These are phyloP conservation scores for Actias luna DNA, from an alignment of 2,888 invertebrate species.

Conservation along the genomic window DNA sequence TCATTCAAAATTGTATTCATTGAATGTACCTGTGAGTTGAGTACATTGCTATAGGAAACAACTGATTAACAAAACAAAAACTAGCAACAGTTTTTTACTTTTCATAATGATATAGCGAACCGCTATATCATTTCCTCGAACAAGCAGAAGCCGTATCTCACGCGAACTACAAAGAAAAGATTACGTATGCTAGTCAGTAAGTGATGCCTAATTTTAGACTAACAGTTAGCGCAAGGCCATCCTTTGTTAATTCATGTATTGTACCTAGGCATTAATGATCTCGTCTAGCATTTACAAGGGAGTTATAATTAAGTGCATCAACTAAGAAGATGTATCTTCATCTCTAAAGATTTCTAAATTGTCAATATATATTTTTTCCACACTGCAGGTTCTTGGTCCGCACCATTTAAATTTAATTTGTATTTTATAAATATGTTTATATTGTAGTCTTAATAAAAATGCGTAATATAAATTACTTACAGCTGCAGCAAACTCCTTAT, in stretches of 20 bases:
- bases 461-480: too few species aligned
- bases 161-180: slow-evolving; percentile 40
- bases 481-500: too few species aligned
- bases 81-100: not conserved
- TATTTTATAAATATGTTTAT: too few species aligned
- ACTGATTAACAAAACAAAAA: not conserved
- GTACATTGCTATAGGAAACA: not conserved
- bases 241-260: slow-evolving; percentile 52
- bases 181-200: slow-evolving; percentile 53
- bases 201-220: slow-evolving; percentile 57
- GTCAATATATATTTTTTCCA: too few species aligned
- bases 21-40: too few species aligned
- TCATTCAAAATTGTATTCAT: too few species aligned
- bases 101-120: not conserved
- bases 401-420: too few species aligned
- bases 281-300: slow-evolving; percentile 43
- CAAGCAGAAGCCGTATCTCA: slow-evolving; percentile 15
- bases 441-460: too few species aligned
- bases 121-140: slow-evolving; percentile 1
- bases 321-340: slow-evolving; percentile 30
- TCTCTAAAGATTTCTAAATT: slow-evolving; percentile 12
- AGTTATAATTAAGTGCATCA: slow-evolving; percentile 43
- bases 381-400: too few species aligned
- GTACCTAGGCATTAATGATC: slow-evolving; percentile 46
- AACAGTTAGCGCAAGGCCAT: slow-evolving; percentile 66